Conservation (phyloP, 2,113 vertebrate genomes). For the Geococcyx californianus region DNA sequence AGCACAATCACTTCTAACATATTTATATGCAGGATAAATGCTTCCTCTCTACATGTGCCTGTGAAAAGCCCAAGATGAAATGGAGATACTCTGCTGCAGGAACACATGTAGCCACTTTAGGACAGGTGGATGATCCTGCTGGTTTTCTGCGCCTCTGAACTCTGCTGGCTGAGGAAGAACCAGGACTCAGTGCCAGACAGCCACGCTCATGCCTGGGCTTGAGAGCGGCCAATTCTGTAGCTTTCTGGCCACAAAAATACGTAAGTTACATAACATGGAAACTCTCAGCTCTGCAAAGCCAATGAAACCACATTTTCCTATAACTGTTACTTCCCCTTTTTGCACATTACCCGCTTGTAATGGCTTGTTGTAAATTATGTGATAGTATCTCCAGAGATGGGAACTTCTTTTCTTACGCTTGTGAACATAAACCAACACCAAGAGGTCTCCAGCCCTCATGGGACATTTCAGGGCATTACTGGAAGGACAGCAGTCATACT, state of each 20-base stretch:
- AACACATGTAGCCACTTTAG: not conserved
- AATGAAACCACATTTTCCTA: constrained; percentile 54
- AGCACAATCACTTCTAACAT: constrained; percentile 3
- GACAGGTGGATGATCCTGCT: not conserved
- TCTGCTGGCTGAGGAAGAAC: not conserved
- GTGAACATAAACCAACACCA: not conserved
- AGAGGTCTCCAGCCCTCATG: not conserved
- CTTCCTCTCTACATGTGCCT: not conserved
- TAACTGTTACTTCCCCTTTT: constrained; percentile 38
- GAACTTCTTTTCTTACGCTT: not conserved
- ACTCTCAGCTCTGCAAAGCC: constrained; percentile 54
- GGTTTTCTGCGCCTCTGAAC: not conserved
- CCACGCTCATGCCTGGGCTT: not conserved
- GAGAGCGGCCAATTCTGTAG: not conserved
- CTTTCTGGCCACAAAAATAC: not conserved
- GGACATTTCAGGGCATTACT: not conserved
- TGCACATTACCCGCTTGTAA: not conserved
- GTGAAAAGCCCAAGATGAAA: not conserved
- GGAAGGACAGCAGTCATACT: not conserved
- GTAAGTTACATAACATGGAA: constrained; percentile 36
- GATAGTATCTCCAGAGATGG: not conserved
- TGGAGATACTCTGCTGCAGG: not conserved
- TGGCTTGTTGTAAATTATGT: not conserved
- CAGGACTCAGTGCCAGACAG: not conserved
- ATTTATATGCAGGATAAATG: not conserved